Evolutionary conservation across 2,797 vertebrate genomes (phyloP), one percentile per base, ranked within the genome.

Genomic region (Chrosomus eos): DNA sequence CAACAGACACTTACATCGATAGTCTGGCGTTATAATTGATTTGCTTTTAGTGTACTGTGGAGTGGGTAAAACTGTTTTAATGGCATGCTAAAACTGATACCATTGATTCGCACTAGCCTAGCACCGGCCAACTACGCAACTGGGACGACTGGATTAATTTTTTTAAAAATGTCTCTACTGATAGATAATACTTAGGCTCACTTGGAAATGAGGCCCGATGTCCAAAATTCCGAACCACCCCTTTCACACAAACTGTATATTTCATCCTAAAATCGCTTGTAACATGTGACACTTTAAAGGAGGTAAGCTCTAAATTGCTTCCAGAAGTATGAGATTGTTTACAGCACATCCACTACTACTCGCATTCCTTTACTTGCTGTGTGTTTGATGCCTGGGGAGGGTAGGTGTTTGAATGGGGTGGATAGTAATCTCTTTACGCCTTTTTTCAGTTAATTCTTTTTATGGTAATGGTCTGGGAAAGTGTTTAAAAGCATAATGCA

Each of bases 221-320:
- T n/a, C n/a, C n/a, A n/a, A n/a, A n/a, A n/a, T n/a, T n/a, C n/a
- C n/a, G n/a, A n/a, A n/a, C n/a, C n/a, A n/a, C n/a, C n/a, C n/a
- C n/a, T n/a, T n/a, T n/a, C n/a, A 76, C 53, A 76, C 23, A 40
- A 76, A 58, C 53, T 40, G 53, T 40, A 40, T 58, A 60, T 26
- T 76, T 38, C 14, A 38, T 58, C 23, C 23, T 58, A 58, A 76
- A 36, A 58, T 33, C 23, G 19, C 28, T 53, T 74, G 28, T 53
- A 74, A 53, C 53, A 36, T 74, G 48, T n/a, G 72, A 36, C 48
- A 55, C 48, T 55, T 75, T 75, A 75, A 75, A 55, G 19, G 31
- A 75, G 31, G 73, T 58, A 58, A 76, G 74, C 53, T 40, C 7
- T 76, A 58, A 76, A 76, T 58, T 76, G 33, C 74, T 38, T n/a